Conservation (phyloP, 2,888 invertebrate species). For the Campopleginae sp. region DNA sequence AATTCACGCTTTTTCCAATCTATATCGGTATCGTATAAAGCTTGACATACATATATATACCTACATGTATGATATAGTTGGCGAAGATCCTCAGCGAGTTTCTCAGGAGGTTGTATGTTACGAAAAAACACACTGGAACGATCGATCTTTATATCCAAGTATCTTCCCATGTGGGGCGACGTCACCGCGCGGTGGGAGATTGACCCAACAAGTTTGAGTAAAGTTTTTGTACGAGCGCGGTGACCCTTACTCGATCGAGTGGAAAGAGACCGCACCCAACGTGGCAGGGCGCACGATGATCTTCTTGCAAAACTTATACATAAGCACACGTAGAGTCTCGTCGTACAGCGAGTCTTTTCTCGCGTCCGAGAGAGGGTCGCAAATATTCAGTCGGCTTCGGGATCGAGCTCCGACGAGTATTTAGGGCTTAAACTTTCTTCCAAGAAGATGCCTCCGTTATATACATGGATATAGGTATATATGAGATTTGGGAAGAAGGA, state of each 20-base stretch:
- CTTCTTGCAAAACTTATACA: slow-evolving; percentile 53
- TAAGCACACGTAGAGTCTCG: slow-evolving; percentile 17
- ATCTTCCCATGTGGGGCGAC: slow-evolving; percentile 61
- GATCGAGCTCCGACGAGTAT: slow-evolving; percentile 69
- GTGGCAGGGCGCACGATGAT: slow-evolving; percentile 48
- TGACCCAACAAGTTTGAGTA: slow-evolving; percentile 67
- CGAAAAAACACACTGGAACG: slow-evolving; percentile 60
- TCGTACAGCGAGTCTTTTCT: slow-evolving; percentile 3
- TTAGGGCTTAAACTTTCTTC: slow-evolving; percentile 72
- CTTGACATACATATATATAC: slow-evolving; percentile 2
- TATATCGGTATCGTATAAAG: slow-evolving; percentile 4
- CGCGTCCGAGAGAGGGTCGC: slow-evolving; percentile 58
- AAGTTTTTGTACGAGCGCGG: slow-evolving; percentile 64
- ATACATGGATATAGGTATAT: background rate
- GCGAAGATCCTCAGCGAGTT: slow-evolving; percentile 27
- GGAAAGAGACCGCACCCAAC: slow-evolving; percentile 60
- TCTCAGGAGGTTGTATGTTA: slow-evolving; percentile 47
- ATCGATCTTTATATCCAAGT: slow-evolving; percentile 67
- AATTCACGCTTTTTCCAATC: slow-evolving; percentile 12
- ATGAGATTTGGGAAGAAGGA: background rate
- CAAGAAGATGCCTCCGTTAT: slow-evolving; percentile 51
- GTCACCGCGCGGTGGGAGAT: slow-evolving; percentile 62
- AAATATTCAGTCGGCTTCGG: slow-evolving; percentile 73
- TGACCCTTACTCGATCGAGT: slow-evolving; percentile 68
- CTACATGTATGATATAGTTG: slow-evolving; percentile 10